These are phyloP conservation scores for Radopholus similis DNA, from an alignment of 1,140 invertebrate genomes.

Conservation along the genomic window DNA sequence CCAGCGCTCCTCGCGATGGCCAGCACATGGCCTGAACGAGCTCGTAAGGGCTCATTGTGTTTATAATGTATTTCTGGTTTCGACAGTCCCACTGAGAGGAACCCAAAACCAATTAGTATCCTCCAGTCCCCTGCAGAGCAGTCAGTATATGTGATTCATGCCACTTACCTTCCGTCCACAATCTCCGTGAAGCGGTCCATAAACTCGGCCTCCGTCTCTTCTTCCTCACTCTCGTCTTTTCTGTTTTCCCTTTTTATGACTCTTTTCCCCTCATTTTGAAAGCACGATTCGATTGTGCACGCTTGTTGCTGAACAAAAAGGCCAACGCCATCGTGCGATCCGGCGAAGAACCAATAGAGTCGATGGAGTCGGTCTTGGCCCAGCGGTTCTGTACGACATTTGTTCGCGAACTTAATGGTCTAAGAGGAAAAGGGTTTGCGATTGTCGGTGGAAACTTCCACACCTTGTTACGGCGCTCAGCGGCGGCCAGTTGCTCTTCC, in stretches of 20 bases:
- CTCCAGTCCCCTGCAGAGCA: background rate
- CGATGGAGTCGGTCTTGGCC: background rate
- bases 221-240: background rate
- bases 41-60: background rate
- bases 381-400: background rate
- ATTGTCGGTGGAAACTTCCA: background rate
- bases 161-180: background rate
- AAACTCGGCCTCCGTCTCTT: background rate
- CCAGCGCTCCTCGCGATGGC: background rate
- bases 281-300: background rate
- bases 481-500: background rate
- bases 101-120: background rate
- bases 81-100: background rate
- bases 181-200: background rate
- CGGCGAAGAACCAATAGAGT: background rate
- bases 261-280: background rate
- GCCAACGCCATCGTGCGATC: background rate
- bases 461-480: background rate
- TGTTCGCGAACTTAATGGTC: background rate
- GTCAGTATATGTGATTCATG: background rate
- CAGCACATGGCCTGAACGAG: background rate
- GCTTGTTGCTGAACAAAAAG: background rate
- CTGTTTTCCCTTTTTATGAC: background rate
- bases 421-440: background rate
- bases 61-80: background rate